Evolutionary conservation across 2,888 invertebrate species (phyloP), one percentile per base, ranked within the genome.

Genomic region (Koerneria pararmatus): DNA sequence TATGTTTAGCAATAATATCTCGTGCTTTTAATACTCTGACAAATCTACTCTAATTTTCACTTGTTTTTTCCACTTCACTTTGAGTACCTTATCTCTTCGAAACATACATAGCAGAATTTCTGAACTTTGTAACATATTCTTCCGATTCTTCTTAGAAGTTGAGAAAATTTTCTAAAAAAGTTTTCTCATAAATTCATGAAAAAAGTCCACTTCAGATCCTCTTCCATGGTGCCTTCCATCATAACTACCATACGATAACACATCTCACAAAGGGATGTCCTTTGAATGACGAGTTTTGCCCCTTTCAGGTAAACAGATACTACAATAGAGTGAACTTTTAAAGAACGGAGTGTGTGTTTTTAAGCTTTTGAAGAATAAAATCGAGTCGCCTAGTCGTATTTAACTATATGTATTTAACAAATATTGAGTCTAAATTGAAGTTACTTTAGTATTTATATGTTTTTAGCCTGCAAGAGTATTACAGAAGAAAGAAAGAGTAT

Each of bases 161-260:
- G 24, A 22, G 2, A 15, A 34, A 4, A 22, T 24, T 35, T 4
- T 54, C 35, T 58, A 1, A 22, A 8, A n/a, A n/a, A n/a, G n/a
- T n/a, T n/a, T n/a, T n/a, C n/a, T n/a, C n/a, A n/a, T n/a, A n/a
- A n/a, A n/a, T n/a, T n/a, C n/a, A n/a, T n/a, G n/a, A n/a, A n/a
- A n/a, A n/a, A n/a, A 8, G 2, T 29, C 19, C 32, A 32, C 63
- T 65, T 34, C 63, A 73, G 74, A 72, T 78, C 29, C 67, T 78
- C 15, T 78, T 75, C 71, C 78, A 78, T 54, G 73, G 76, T 8
- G 77, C 76, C n/a, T 78, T 76, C 74, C 77, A 78, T 57, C 76
- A 78, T 24, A 74, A 70, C 41, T 78, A 77, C 62, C 75, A 77
- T 59, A 71, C 72, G 8, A 75, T 78, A 62, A 78, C 78, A 1